Percentiles rank a stretch among this genome's conserved stretches.
Evolutionary conservation across 2,888 invertebrate species (phyloP).

Genomic region (Eupeodes luniger): DNA sequence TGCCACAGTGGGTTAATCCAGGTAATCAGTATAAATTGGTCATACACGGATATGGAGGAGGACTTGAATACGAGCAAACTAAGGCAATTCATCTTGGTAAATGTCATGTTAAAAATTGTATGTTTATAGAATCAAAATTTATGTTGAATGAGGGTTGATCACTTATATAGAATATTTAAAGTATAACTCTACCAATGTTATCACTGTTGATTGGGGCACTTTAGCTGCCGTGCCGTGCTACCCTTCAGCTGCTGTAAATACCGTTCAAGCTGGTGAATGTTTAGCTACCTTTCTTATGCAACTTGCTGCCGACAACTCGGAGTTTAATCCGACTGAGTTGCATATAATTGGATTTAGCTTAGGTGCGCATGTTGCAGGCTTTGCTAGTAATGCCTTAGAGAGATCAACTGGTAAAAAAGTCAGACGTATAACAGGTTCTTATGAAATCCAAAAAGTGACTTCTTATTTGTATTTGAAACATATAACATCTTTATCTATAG

Average conservation of each 20-base stretch:
- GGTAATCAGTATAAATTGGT: slow-evolving; percentile 77
- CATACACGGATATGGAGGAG: slow-evolving; percentile 84
- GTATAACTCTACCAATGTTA: slow-evolving; percentile 82
- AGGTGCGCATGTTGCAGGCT: slow-evolving; percentile 86
- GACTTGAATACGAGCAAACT: slow-evolving; percentile 81
- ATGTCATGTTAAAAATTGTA: neutral
- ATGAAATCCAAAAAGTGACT: too few relatives aligned
- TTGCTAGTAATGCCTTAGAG: slow-evolving; percentile 82
- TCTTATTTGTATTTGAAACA: neutral
- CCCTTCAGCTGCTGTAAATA: slow-evolving; percentile 86
- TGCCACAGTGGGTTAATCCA: slow-evolving; percentile 76
- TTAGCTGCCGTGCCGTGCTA: slow-evolving; percentile 86
- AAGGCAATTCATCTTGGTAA: slow-evolving; percentile 78
- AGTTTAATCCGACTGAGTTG: slow-evolving; percentile 82
- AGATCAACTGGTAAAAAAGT: slow-evolving; percentile 80
- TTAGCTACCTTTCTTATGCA: slow-evolving; percentile 84
- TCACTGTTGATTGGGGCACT: slow-evolving; percentile 86
- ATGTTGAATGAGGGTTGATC: neutral
- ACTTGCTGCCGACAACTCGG: slow-evolving; percentile 77
- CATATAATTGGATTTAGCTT: slow-evolving; percentile 87
- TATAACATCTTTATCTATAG: slow-evolving; percentile 78
- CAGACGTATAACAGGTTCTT: slow-evolving; percentile 83
- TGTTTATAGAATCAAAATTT: too few relatives aligned
- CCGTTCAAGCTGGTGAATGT: slow-evolving; percentile 86
- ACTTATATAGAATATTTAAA: slow-evolving; percentile 81